Conservation (phyloP, 1,140 invertebrate species). For the Drosophila sp. region DNA sequence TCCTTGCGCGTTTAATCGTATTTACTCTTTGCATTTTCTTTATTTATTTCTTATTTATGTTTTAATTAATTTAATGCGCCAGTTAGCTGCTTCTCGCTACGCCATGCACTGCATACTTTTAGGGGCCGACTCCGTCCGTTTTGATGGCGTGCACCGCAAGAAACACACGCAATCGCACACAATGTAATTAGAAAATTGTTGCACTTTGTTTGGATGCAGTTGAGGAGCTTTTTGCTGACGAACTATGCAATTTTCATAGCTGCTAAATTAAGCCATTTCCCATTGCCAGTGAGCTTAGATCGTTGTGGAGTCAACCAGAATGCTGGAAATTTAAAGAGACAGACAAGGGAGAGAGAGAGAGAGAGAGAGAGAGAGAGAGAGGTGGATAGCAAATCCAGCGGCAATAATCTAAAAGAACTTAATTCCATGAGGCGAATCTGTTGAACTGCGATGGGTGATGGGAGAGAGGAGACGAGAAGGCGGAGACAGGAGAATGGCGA, state of each 20-base stretch:
- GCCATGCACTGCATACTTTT: conserved; percentile 53
- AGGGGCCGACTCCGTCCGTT: conserved; percentile 27
- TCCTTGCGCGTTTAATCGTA: conserved; percentile 35
- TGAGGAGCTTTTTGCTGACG: conserved; percentile 20
- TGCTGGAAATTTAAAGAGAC: conserved; percentile 66
- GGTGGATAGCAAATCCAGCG: conserved; percentile 12
- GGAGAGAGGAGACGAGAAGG: not conserved
- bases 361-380: not conserved
- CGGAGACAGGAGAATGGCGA: not conserved
- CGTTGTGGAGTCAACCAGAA: conserved; percentile 22
- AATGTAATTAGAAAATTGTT: conserved; percentile 80
- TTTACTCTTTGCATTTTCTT: conserved; percentile 66
- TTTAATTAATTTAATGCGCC: conserved; percentile 83
- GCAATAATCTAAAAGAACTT: conserved; percentile 37
- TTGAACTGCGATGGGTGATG: conserved; percentile 7
- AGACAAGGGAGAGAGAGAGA: conserved; percentile 5
- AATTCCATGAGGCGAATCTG: conserved; percentile 44
- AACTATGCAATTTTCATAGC: conserved; percentile 65
- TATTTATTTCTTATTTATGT: conserved; percentile 77
- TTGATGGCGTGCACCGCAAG: conserved; percentile 56
- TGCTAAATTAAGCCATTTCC: conserved; percentile 73
- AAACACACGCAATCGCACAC: conserved; percentile 37
- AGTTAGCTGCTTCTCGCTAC: conserved; percentile 61
- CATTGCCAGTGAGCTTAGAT: conserved; percentile 6
- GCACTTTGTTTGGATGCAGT: conserved; percentile 71